These are phyloP conservation scores for Nettapus auritus DNA, from an alignment of 2,113 vertebrate genomes.

Conservation along the genomic window DNA sequence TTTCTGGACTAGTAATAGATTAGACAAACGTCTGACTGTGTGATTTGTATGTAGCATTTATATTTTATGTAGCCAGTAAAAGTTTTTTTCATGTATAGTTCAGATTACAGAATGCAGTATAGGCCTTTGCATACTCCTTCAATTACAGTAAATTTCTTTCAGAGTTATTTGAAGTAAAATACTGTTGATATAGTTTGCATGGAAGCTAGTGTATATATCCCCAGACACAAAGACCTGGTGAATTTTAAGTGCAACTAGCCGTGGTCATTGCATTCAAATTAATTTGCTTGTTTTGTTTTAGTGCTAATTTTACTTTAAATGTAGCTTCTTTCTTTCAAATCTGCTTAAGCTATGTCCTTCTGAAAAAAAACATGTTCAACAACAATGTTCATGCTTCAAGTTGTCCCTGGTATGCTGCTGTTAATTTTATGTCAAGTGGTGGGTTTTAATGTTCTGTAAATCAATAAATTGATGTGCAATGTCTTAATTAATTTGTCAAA, in stretches of 20 bases:
- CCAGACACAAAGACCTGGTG: not conserved
- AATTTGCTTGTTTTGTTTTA: slow-evolving; percentile 13
- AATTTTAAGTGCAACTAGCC: not conserved
- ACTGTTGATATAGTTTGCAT: not conserved
- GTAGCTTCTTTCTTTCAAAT: slow-evolving; percentile 42
- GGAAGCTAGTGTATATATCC: not conserved
- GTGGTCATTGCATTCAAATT: slow-evolving; percentile 18
- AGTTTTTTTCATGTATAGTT: slow-evolving; percentile 7
- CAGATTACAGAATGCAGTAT: not conserved
- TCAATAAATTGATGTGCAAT: slow-evolving; percentile 25
- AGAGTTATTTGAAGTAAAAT: not conserved
- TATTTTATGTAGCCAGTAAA: slow-evolving; percentile 12
- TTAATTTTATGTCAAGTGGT: not conserved
- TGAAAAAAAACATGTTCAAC: not conserved
- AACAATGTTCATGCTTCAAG: not conserved
- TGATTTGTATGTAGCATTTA: not conserved
- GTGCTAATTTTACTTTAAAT: slow-evolving; percentile 23
- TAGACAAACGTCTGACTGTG: not conserved
- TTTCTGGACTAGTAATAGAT: not conserved
- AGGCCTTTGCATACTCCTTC: not conserved
- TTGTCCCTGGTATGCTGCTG: slow-evolving; percentile 20
- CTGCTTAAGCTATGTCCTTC: slow-evolving; percentile 30
- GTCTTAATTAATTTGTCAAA: not conserved
- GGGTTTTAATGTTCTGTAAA: not conserved
- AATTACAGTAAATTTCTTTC: not conserved